phyloP scores from a whole-genome alignment of 2,888 invertebrate species.

The Xestia rhomboidea region DNA sequence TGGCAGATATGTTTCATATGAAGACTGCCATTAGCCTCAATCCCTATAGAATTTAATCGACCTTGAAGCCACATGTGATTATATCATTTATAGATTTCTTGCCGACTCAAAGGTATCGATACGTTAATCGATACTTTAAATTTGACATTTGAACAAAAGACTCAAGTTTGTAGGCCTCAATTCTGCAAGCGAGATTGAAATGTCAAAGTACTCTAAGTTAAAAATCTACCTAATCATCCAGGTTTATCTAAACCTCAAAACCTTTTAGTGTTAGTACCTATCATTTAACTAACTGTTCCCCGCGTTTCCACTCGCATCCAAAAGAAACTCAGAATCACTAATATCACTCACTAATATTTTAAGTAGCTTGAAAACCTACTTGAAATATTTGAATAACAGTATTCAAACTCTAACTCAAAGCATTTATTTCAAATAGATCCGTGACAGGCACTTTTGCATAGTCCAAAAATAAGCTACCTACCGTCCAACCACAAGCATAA shows the following conservation, averaged over 20 bases:
- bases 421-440: no score
- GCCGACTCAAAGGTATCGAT: constrained; percentile 57
- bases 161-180: constrained; percentile 61
- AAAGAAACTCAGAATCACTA: no score
- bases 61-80: constrained; percentile 80
- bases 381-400: no score
- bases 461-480: no score
- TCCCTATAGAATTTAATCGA: constrained; percentile 82
- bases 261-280: constrained; percentile 33
- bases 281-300: not conserved
- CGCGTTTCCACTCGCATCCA: no score
- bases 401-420: no score
- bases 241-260: constrained; percentile 22
- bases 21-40: constrained; percentile 84
- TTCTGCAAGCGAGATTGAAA: constrained; percentile 59
- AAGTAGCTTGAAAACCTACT: no score
- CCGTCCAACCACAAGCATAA: no score
- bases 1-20: constrained; percentile 78
- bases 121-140: constrained; percentile 65
- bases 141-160: constrained; percentile 68
- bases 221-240: constrained; percentile 24
- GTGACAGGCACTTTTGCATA: no score
- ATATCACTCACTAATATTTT: no score
- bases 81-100: constrained; percentile 76
- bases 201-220: constrained; percentile 61